Percentiles rank a stretch among this genome's conserved stretches.
These are phyloP conservation scores for Hydrozoanthus tunicans DNA, from an alignment of 64 coral and sea anemone genomes.

Conservation along the genomic window DNA sequence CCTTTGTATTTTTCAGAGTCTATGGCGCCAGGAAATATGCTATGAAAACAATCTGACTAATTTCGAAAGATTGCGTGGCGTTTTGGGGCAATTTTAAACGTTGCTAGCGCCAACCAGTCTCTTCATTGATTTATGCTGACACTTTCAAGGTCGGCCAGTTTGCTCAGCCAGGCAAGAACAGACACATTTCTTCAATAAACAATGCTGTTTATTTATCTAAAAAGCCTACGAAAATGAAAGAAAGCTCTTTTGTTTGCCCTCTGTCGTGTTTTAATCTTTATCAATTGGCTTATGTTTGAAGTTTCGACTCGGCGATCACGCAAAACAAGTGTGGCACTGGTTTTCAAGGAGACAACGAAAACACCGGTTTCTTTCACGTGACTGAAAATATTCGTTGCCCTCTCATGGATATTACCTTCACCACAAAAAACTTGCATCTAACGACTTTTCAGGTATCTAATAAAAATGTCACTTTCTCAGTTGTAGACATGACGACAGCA, in stretches of 20 bases:
- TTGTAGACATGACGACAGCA: background rate
- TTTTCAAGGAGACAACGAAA: background rate
- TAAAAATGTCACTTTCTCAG: background rate
- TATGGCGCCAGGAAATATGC: slow-evolving; percentile 53
- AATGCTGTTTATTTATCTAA: slow-evolving; percentile 43
- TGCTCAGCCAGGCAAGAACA: slow-evolving; percentile 24
- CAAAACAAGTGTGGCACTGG: background rate
- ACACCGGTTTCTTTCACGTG: background rate
- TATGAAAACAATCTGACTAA: slow-evolving; percentile 44
- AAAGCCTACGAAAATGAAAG: slow-evolving; percentile 30
- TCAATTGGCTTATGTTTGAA: background rate
- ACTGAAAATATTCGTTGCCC: background rate
- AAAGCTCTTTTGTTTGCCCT: slow-evolving; percentile 17
- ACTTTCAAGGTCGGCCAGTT: slow-evolving; percentile 45
- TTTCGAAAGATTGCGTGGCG: slow-evolving; percentile 55
- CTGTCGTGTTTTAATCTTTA: background rate
- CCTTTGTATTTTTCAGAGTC: slow-evolving; percentile 51
- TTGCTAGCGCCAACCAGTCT: slow-evolving; percentile 45
- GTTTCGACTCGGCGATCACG: background rate
- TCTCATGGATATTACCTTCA: background rate
- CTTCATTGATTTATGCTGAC: slow-evolving; percentile 30
- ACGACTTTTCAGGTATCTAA: background rate
- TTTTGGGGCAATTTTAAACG: slow-evolving; percentile 37
- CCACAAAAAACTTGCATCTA: background rate
- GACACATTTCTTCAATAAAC: slow-evolving; percentile 49